phyloP scores from a whole-genome alignment of 2,888 invertebrate genomes.

The Xestia ashworthii region DNA sequence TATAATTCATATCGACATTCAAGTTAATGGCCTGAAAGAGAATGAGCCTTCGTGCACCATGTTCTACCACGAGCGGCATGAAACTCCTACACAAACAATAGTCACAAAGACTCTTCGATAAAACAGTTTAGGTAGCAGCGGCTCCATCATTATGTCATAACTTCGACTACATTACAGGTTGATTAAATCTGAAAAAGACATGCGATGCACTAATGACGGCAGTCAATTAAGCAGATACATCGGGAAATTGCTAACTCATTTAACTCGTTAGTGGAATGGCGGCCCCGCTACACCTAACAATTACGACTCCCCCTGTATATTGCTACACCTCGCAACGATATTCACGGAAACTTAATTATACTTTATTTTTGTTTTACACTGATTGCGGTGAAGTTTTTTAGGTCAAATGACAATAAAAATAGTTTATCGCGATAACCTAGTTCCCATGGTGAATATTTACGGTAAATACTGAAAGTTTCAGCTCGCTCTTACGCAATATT shows the following conservation, averaged over 20 bases:
- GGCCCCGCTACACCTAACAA: constrained; percentile 49
- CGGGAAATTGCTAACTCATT: constrained; percentile 62
- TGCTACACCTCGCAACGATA: constrained; percentile 54
- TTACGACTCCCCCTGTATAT: constrained; percentile 37
- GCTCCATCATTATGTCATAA: constrained; percentile 13
- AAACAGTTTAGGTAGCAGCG: constrained; percentile 14
- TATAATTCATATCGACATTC: constrained; percentile 46
- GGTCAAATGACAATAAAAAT: constrained; percentile 65
- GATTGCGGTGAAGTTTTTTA: constrained; percentile 56
- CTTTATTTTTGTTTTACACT: constrained; percentile 60
- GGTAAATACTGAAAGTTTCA: constrained; percentile 49
- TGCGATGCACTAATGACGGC: constrained; percentile 50
- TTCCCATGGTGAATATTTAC: constrained; percentile 47
- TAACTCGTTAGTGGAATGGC: constrained; percentile 60
- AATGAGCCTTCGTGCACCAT: constrained; percentile 4
- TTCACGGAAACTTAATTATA: constrained; percentile 64
- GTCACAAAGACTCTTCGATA: constrained; percentile 10
- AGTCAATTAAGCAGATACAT: constrained; percentile 60
- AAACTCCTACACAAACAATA: constrained; percentile 16
- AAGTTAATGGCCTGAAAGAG: constrained; percentile 39
- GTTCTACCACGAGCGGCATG: constrained; percentile 11
- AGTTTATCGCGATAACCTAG: constrained; percentile 61
- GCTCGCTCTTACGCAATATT: constrained; percentile 43
- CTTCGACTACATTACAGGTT: not conserved
- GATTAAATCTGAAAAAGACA: constrained; percentile 43